Evolutionary conservation across 2,888 invertebrate species (phyloP).

Genomic region (Heliconius aoede): DNA sequence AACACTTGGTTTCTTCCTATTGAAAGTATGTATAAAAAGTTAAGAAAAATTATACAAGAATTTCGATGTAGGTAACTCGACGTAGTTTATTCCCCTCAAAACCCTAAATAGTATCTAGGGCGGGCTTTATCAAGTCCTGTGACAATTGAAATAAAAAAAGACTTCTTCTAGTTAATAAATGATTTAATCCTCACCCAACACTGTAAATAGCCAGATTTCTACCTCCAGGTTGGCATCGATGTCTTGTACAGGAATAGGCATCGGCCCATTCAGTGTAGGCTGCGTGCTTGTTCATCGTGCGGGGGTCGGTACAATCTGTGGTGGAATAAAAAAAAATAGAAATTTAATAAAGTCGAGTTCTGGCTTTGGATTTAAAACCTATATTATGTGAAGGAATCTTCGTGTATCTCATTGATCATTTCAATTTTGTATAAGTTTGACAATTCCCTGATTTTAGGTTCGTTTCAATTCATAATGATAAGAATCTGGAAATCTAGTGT

Average conservation of each 20-base stretch:
- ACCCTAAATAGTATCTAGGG: too few relatives aligned
- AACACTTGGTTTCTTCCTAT: too few relatives aligned
- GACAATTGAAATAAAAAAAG: not conserved
- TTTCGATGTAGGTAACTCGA: too few relatives aligned
- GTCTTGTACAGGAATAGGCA: slow-evolving; percentile 76
- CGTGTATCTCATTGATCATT: too few relatives aligned
- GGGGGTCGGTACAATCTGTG: slow-evolving; percentile 72
- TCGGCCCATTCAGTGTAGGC: slow-evolving; percentile 80
- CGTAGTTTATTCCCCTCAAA: too few relatives aligned
- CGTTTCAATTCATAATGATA: too few relatives aligned
- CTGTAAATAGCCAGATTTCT: slow-evolving; percentile 77
- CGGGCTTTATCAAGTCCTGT: not conserved
- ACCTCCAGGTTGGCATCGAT: slow-evolving; percentile 76
- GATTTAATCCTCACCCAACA: slow-evolving; percentile 63
- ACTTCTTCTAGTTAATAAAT: not conserved
- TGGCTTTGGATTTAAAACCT: not conserved
- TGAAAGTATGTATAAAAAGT: too few relatives aligned
- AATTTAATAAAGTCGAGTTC: not conserved
- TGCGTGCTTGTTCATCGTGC: slow-evolving; percentile 72
- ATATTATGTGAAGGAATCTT: not conserved
- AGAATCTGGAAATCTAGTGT: too few relatives aligned
- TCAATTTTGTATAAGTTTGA: too few relatives aligned
- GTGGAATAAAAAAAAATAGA: not conserved
- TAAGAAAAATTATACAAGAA: too few relatives aligned
- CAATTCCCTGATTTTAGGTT: too few relatives aligned